phyloP scores from a whole-genome alignment of 2,113 vertebrate species.

The human region DNA sequence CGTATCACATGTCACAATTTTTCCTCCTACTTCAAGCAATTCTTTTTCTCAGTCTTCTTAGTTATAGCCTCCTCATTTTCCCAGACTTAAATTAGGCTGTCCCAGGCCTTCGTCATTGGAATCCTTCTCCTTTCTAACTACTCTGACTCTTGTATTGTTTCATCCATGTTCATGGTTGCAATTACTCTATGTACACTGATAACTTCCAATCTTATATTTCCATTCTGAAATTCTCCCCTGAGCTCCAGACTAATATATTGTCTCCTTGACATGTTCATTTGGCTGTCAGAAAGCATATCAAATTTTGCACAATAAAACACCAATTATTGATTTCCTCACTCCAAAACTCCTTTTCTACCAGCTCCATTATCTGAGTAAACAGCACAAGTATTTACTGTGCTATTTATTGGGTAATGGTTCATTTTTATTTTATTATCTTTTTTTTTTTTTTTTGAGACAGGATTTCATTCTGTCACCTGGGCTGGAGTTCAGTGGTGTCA shows the following conservation, averaged over 20 bases:
- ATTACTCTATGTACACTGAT: accelerated
- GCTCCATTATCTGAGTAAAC: neutral
- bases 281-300: neutral
- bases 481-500: too few relatives aligned
- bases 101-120: neutral
- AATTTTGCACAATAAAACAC: neutral
- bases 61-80: neutral
- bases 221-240: neutral
- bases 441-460: too few relatives aligned
- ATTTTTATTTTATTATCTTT: too few relatives aligned
- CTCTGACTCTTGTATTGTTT: neutral
- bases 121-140: neutral
- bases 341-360: neutral
- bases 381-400: too few relatives aligned
- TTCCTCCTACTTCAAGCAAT: neutral
- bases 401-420: too few relatives aligned
- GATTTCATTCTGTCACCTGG: too few relatives aligned
- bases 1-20: neutral
- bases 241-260: neutral
- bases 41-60: neutral
- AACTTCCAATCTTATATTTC: neutral
- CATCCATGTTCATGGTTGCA: neutral
- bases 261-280: neutral
- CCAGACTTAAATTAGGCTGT: accelerated
- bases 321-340: too few relatives aligned